Conservation (phyloP, 23 tunicate species). For the Corella eumyota region DNA sequence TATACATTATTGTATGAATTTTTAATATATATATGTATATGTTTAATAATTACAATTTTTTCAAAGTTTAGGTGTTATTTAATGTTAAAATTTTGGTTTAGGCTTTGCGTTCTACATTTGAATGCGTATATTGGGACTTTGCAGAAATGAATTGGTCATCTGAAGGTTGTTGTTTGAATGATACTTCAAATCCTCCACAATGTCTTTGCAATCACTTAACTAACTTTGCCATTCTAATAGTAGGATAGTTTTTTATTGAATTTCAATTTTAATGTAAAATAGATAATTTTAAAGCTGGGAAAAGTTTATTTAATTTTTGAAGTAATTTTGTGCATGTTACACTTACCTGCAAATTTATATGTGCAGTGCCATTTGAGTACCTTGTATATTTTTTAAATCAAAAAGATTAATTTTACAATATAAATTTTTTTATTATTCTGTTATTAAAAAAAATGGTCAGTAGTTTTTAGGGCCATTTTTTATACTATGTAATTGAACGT, state of each 20-base stretch:
- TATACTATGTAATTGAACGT: background rate
- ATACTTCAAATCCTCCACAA: background rate
- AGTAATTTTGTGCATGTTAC: too few species aligned
- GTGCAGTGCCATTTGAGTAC: too few species aligned
- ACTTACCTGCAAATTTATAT: too few species aligned
- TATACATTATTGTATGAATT: background rate
- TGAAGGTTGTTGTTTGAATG: slow-evolving; percentile 6
- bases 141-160: slow-evolving; percentile 6
- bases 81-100: background rate
- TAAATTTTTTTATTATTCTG: too few species aligned
- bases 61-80: background rate
- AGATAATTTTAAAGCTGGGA: too few species aligned
- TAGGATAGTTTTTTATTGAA: slow-evolving; percentile 2
- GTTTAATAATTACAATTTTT: background rate
- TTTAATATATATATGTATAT: background rate
- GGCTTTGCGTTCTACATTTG: background rate
- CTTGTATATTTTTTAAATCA: too few species aligned
- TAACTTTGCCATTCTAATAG: slow-evolving; percentile 25
- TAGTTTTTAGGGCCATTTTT: background rate
- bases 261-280: background rate
- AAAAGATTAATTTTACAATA: too few species aligned
- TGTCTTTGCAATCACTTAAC: slow-evolving; percentile 31
- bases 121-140: slow-evolving; percentile 22
- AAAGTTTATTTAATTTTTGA: too few species aligned
- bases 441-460: too few species aligned